phyloP scores from a whole-genome alignment of 2,888 invertebrate species.

The Drosophila flavopinicola region DNA sequence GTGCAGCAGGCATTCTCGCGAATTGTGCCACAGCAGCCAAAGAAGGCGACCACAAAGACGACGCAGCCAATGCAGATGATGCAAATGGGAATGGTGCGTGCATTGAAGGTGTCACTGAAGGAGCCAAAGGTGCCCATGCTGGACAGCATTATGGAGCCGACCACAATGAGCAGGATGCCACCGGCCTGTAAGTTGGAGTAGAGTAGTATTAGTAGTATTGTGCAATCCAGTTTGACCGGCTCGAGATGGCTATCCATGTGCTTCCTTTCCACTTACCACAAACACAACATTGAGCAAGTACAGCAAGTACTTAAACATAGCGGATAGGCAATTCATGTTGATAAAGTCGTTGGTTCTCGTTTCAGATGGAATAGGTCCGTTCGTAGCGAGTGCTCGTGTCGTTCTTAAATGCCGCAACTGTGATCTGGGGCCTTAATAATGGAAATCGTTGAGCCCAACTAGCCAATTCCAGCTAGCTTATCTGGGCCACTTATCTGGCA shows the following conservation, averaged over 20 bases:
- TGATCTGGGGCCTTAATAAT: conserved; percentile 58
- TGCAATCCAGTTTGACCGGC: neutral
- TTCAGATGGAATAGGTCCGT: conserved; percentile 27
- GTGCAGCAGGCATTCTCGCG: conserved; percentile 94
- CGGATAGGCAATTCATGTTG: conserved; percentile 81
- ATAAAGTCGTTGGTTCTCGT: conserved; percentile 16
- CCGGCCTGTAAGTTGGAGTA: conserved; percentile 87
- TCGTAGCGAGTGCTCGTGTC: conserved; percentile 43
- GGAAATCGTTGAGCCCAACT: conserved; percentile 23
- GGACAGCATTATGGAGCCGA: conserved; percentile 88
- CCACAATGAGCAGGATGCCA: conserved; percentile 88
- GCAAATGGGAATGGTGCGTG: conserved; percentile 87
- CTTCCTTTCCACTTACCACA: conserved; percentile 71
- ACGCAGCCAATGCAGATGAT: conserved; percentile 89
- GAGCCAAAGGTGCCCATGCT: conserved; percentile 86
- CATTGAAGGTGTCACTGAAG: conserved; percentile 84
- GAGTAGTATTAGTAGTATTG: no score
- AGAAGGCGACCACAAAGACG: conserved; percentile 92
- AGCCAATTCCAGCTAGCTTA: conserved; percentile 36
- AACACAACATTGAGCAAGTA: conserved; percentile 82
- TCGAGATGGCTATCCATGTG: neutral
- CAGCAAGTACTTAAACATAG: conserved; percentile 80
- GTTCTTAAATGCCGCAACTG: conserved; percentile 34
- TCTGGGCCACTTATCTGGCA: conserved; percentile 34
- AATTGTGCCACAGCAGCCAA: conserved; percentile 95